These are phyloP conservation scores for Alaudala cheleensis DNA, from an alignment of 2,113 vertebrate genomes.

Conservation along the genomic window DNA sequence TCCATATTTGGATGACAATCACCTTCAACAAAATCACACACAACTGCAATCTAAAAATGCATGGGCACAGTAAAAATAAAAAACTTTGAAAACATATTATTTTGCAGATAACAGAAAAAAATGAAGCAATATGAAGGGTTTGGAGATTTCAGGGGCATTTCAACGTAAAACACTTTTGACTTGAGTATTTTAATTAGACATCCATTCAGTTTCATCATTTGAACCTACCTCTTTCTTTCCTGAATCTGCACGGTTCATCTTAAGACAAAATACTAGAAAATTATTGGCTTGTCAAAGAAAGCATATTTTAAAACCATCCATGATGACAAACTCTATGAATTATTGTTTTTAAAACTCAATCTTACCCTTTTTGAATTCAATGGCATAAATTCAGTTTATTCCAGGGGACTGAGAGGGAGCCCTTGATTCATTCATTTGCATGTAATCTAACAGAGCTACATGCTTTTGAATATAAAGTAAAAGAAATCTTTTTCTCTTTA, in stretches of 20 bases:
- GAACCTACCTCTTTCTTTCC: neutral
- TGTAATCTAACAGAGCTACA: neutral
- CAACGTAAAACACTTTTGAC: neutral
- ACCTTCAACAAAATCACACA: neutral
- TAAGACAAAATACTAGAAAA: neutral
- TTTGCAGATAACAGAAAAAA: neutral
- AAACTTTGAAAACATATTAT: neutral
- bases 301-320: neutral
- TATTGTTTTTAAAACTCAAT: neutral
- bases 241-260: neutral
- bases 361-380: neutral
- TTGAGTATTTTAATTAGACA: neutral
- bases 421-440: conserved; percentile 9
- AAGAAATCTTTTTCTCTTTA: neutral
- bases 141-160: neutral
- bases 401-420: neutral
- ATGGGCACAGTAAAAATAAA: neutral
- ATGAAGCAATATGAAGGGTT: neutral
- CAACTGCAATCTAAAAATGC: neutral
- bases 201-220: neutral
- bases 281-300: neutral
- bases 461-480: conserved; percentile 13
- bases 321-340: neutral
- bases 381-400: neutral
- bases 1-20: neutral